A percentile compares a stretch with the other conserved stretches of the same genome.
Evolutionary conservation across 1,140 invertebrate genomes (phyloP).

Genomic region (Battus philenor): DNA sequence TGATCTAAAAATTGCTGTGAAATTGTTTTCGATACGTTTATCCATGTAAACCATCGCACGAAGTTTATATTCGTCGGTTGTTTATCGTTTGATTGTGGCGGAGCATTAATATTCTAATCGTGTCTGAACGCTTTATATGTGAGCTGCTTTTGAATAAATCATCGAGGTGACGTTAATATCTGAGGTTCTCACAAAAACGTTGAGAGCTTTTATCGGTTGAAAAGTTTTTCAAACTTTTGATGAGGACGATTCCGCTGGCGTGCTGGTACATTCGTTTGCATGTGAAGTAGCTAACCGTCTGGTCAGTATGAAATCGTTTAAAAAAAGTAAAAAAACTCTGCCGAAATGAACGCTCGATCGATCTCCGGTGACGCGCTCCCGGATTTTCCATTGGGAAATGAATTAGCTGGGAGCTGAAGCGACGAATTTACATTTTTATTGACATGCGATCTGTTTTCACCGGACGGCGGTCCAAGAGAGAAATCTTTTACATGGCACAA

Average conservation of each 20-base stretch:
- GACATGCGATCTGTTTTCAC: conserved; percentile 70
- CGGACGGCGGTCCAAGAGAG: conserved; percentile 52
- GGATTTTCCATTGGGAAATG: conserved; percentile 72
- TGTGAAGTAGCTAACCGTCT: conserved; percentile 35
- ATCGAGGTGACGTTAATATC: conserved; percentile 51
- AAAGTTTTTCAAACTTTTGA: conserved; percentile 6
- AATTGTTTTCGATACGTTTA: conserved; percentile 37
- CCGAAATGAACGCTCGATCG: conserved; percentile 66
- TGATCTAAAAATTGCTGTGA: conserved; percentile 35
- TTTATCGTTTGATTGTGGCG: conserved; percentile 23
- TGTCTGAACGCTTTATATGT: conserved; percentile 44
- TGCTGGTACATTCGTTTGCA: conserved; percentile 7
- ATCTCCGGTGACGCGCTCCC: conserved; percentile 63
- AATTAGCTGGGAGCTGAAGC: conserved; percentile 69
- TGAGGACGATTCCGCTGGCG: background rate
- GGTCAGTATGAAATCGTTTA: conserved; percentile 61
- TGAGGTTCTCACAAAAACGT: conserved; percentile 39
- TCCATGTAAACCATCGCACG: conserved; percentile 12
- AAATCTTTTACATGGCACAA: conserved; percentile 23
- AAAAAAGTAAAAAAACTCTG: conserved; percentile 49
- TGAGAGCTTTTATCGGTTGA: conserved; percentile 21
- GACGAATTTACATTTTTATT: conserved; percentile 75
- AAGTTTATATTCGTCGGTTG: conserved; percentile 23
- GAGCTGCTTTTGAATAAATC: conserved; percentile 49
- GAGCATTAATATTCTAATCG: conserved; percentile 54